Evolutionary conservation across 2,888 invertebrate species (phyloP), one percentile per base, ranked within the genome.

Genomic region (Cryptus viduatorius): DNA sequence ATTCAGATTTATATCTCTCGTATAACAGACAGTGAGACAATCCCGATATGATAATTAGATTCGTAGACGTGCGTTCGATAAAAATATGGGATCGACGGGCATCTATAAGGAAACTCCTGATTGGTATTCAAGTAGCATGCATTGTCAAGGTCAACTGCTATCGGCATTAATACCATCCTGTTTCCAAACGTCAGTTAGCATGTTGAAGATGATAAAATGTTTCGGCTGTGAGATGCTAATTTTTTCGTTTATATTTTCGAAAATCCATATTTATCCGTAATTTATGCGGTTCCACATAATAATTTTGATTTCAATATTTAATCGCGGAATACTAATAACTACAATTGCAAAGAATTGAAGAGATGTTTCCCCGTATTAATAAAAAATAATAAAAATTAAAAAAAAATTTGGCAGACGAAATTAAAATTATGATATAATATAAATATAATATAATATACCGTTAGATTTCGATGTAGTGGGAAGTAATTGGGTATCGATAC

Each of bases 51-150:
- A 56, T 56, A 24, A 24, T 19, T 24, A 56, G 12, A 10, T 19
- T 12, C 24, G 24, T 19, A 24, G 19, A 10, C 0, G 24, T 12
- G 56, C 56, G 24, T 24, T 56, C 56, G 24, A 56, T 56, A 56
- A 56, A 56, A 24, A 56, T 10, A 1, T 19, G 19, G 24, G 56
- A 24, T 56, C 8, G 24, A 24, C 19, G 24, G 24, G 12, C 24
- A 12, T 24, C 10, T 53, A 19, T 19, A 12, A 16, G 56, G 56
- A 56, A 56, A 56, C 56, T 24, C 1, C 10, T 48, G 37, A 72
- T 67, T 42, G 53, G 77, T 77, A 82, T 82, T 82, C 82, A 67
- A 48, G 16, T 31, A 19, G 65, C 61, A 19, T 71, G 46, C 65
- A 56, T 48, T 82, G 77, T 72, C 77, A 77, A 82, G 82, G 81